Evolutionary conservation across 2,113 vertebrate genomes (phyloP).

Genomic region (Heterotilapia buettikoferi): DNA sequence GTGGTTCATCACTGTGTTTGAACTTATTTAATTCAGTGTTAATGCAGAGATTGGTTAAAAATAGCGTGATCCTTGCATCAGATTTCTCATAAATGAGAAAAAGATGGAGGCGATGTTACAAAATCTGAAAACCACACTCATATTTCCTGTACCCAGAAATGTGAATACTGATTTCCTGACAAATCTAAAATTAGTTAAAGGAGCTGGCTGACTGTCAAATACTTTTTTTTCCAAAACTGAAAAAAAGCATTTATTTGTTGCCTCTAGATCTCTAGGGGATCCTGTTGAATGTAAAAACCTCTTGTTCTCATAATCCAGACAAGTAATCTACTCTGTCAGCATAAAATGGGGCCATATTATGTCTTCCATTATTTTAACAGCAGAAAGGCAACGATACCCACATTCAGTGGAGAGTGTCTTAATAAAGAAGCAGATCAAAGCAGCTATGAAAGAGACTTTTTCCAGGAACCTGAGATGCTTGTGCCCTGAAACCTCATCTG

Average conservation of each 20-base stretch:
- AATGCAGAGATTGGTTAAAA: not conserved
- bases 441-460: not conserved
- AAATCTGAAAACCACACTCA: not conserved
- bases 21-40: not conserved
- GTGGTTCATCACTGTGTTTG: not conserved
- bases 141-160: not conserved
- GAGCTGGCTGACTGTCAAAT: not conserved
- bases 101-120: not conserved
- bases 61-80: not conserved
- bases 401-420: not conserved
- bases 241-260: not conserved
- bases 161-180: not conserved
- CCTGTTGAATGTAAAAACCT: not conserved
- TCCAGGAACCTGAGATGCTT: not conserved
- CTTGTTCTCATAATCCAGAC: not conserved
- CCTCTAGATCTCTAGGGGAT: not conserved
- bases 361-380: not conserved
- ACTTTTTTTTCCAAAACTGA: not conserved
- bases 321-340: not conserved
- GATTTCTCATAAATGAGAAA: not conserved
- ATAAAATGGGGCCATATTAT: not conserved
- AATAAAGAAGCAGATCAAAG: slow-evolving; percentile 9
- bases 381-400: not conserved
- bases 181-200: not conserved
- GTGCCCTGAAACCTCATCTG: slow-evolving; percentile 28